Percentiles rank a stretch among this genome's conserved stretches.
phyloP scores from a whole-genome alignment of 2,113 vertebrate genomes.

The Cyanistes caeruleus region DNA sequence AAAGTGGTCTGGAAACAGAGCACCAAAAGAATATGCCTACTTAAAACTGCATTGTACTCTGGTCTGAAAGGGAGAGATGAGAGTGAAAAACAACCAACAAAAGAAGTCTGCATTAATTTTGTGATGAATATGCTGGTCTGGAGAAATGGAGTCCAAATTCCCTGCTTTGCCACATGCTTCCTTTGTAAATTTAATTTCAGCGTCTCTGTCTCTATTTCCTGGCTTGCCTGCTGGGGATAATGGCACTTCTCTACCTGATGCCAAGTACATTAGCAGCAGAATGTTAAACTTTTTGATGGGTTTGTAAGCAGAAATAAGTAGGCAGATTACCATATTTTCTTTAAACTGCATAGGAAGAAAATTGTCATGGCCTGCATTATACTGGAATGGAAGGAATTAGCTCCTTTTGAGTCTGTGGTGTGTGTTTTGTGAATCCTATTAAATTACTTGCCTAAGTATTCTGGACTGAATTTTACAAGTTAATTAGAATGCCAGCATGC shows the following conservation, averaged over 20 bases:
- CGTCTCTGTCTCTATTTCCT: slow-evolving; percentile 8
- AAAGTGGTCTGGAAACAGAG: neutral
- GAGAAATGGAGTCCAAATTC: neutral
- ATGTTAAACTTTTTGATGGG: neutral
- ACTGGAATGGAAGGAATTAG: neutral
- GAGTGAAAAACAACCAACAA: neutral
- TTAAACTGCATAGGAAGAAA: neutral
- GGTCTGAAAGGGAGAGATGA: neutral
- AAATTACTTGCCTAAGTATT: neutral
- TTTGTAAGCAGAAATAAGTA: neutral
- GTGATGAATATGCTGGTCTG: neutral
- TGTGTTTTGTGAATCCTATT: neutral
- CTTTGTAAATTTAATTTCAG: slow-evolving; percentile 2
- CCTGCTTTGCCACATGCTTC: neutral
- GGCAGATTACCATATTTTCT: neutral
- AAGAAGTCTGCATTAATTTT: neutral
- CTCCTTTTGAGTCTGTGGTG: neutral
- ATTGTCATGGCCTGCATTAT: neutral
- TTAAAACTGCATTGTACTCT: neutral
- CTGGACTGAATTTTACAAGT: neutral
- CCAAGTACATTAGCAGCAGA: slow-evolving; percentile 24
- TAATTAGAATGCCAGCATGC: neutral
- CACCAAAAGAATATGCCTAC: neutral
- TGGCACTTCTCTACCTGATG: neutral
- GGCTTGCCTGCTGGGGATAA: neutral